A percentile compares a stretch with the other conserved stretches of the same genome.
Evolutionary conservation across 2,888 invertebrate genomes (phyloP).

Genomic region (Polyommatus iphigenia): DNA sequence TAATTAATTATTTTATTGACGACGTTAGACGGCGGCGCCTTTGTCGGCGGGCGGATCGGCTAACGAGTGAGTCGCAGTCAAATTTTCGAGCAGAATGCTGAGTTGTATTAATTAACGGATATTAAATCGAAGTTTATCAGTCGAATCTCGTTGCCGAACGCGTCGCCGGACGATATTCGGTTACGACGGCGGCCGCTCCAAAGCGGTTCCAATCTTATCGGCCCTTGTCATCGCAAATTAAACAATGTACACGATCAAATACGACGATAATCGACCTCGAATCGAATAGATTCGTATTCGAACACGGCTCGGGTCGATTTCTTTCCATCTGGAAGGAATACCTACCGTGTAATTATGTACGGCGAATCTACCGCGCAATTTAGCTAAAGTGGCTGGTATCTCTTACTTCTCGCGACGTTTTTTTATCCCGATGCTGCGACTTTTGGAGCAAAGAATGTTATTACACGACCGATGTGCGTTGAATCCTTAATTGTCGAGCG

Average conservation of each 20-base stretch:
- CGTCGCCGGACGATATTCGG: conserved; percentile 65
- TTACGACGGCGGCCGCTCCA: conserved; percentile 59
- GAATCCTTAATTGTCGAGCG: conserved; percentile 73
- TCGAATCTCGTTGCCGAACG: conserved; percentile 77
- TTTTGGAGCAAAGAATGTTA: conserved; percentile 78
- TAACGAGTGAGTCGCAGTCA: conserved; percentile 72
- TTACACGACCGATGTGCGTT: conserved; percentile 73
- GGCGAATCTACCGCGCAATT: conserved; percentile 42
- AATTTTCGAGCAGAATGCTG: conserved; percentile 72
- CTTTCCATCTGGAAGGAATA: conserved; percentile 51
- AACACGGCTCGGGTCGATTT: conserved; percentile 46
- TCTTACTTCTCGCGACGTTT: conserved; percentile 69
- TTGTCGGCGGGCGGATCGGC: conserved; percentile 73
- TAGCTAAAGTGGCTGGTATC: conserved; percentile 63
- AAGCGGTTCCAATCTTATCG: conserved; percentile 64
- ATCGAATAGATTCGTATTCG: conserved; percentile 47
- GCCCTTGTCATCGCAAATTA: conserved; percentile 71
- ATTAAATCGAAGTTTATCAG: conserved; percentile 78
- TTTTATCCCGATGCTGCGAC: conserved; percentile 69
- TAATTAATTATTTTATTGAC: conserved; percentile 78
- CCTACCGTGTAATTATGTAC: not conserved
- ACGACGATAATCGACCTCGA: conserved; percentile 44
- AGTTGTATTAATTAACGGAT: conserved; percentile 79
- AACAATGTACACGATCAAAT: conserved; percentile 75
- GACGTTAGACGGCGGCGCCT: conserved; percentile 69